Evolutionary conservation across 2,797 vertebrate genomes (phyloP).

Genomic region (Girardinus metallicus): DNA sequence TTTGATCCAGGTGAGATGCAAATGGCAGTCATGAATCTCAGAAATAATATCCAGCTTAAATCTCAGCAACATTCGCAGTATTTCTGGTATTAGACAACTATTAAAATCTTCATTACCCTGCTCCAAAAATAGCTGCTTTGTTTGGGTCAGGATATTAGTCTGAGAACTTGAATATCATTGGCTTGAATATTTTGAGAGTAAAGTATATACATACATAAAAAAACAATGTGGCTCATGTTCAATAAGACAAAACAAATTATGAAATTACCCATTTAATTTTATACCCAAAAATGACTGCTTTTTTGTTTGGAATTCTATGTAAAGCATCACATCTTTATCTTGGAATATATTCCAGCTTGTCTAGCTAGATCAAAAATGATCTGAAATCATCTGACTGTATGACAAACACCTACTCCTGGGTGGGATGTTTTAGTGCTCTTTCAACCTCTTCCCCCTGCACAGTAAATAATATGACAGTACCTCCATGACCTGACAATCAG

Average conservation of each 20-base stretch:
- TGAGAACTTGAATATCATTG: no score
- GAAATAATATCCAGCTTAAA: not conserved
- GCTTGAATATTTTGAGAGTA: not conserved
- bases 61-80: not conserved
- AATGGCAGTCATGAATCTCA: not conserved
- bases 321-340: not conserved
- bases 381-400: conserved; percentile 2
- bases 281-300: not conserved
- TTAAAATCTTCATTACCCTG: not conserved
- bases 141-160: not conserved
- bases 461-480: conserved; percentile 36
- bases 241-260: not conserved
- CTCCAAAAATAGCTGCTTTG: not conserved
- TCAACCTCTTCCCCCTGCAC: conserved; percentile 20
- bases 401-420: not conserved
- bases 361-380: not conserved
- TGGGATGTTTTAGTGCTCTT: conserved; percentile 10
- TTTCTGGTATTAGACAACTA: not conserved
- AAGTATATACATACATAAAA: not conserved
- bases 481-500: conserved; percentile 29
- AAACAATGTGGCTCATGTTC: not conserved
- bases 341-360: not conserved
- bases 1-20: not conserved
- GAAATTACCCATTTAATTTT: not conserved
- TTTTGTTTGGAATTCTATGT: not conserved